phyloP scores from a whole-genome alignment of 2,113 vertebrate genomes.

The Hepsetus odoe region DNA sequence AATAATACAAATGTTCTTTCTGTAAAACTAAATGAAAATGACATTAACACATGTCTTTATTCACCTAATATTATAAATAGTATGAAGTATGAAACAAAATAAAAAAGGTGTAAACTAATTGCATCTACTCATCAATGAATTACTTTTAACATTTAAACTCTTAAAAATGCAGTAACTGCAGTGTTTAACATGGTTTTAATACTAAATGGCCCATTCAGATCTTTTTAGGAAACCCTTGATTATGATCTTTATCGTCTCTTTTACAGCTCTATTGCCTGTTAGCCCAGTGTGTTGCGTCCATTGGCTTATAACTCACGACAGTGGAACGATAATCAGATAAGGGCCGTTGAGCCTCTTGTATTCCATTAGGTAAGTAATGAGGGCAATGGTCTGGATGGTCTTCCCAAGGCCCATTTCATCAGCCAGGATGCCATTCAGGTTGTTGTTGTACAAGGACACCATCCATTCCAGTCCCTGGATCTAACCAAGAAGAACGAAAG shows the following conservation, averaged over 20 bases:
- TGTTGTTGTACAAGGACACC: constrained; percentile 99
- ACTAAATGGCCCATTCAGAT: constrained; percentile 28
- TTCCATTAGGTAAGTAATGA: constrained; percentile 98
- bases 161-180: background rate
- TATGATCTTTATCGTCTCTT: constrained; percentile 9
- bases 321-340: constrained; percentile 97
- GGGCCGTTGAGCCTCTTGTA: constrained; percentile 96
- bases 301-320: constrained; percentile 85
- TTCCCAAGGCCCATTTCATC: constrained; percentile 99
- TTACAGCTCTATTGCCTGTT: background rate
- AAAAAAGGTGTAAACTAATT: no score
- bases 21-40: no score
- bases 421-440: constrained; percentile 95
- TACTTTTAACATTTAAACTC: background rate
- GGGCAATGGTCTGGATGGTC: constrained; percentile 97
- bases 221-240: constrained; percentile 16
- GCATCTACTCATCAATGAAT: background rate
- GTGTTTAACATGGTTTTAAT: constrained; percentile 6
- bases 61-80: no score
- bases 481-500: constrained; percentile 70
- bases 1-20: no score
- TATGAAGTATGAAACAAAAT: no score
- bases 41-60: no score
- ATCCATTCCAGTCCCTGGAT: constrained; percentile 97
- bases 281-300: background rate